Conservation (phyloP, 2,888 invertebrate species). For the Dasysyrphus tricinctus region DNA sequence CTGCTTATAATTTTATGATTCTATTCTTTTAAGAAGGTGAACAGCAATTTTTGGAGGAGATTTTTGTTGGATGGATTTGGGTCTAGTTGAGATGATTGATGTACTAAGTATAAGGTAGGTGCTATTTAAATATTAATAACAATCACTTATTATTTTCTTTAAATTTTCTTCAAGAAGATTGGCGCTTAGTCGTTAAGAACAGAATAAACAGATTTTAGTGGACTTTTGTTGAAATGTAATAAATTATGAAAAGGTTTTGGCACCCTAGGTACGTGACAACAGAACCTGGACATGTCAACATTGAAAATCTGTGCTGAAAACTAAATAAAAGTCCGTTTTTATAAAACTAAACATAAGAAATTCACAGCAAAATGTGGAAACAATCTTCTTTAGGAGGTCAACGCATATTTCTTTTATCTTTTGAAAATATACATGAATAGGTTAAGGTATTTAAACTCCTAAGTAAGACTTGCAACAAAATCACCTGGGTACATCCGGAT, state of each 20-base stretch:
- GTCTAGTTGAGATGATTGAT: conserved; percentile 13
- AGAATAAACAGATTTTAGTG: not conserved
- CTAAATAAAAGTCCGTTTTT: too few species aligned
- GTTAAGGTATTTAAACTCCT: too few species aligned
- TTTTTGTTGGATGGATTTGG: conserved; percentile 9
- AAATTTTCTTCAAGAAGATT: not conserved
- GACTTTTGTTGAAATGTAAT: not conserved
- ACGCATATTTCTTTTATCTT: too few species aligned
- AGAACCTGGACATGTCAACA: too few species aligned
- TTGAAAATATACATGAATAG: too few species aligned
- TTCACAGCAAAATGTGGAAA: too few species aligned
- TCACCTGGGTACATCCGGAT: too few species aligned
- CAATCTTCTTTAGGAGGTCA: too few species aligned
- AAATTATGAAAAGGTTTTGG: not conserved
- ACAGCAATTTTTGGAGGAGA: not conserved
- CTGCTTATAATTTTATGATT: conserved; percentile 5
- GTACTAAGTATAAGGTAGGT: not conserved
- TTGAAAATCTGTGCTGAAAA: too few species aligned
- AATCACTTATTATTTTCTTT: conserved; percentile 12
- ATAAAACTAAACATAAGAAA: too few species aligned
- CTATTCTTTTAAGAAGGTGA: not conserved
- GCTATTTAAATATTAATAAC: conserved; percentile 5
- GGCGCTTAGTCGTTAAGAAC: too few species aligned
- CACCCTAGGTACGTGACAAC: not conserved
- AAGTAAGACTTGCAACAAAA: too few species aligned